Evolutionary conservation across 2,888 invertebrate genomes (phyloP), one percentile per base, ranked within the genome.

Genomic region (Aradus depressus): DNA sequence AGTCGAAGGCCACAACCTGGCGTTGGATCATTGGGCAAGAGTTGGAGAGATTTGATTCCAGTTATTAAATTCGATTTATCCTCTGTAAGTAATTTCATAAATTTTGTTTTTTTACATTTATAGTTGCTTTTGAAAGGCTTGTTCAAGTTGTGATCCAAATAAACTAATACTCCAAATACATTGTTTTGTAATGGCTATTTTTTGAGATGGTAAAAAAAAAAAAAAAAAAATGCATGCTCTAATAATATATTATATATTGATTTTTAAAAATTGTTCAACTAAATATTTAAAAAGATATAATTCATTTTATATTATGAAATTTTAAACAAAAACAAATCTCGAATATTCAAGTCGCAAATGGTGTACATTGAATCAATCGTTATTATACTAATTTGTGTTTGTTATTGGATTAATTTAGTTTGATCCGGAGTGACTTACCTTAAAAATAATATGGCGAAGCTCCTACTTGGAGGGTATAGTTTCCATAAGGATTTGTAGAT

Each of bases 31-130:
- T 81, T 87, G 71, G 86, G 86, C 3, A 76, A 87, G 60, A 88
- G 89, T 2, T 96, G 95, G 96, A 75, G 95, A 57, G 93, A 95
- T 71, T 77, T 96, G 59, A 89, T 96, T 64, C 96, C 96, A 28
- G 92, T 95, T 49, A 93, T 93, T 55, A 96, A 96, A 73, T 76
- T 92, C 59, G 95, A 96, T 66, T 80, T 97, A 44, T 86, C 86
- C 60, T 84, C 88, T 26, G 81, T 81, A 67, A 72, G 75, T 70
- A 51, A 39, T 26, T 19, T 44, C 23, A 25, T 14, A 52, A 48
- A 34, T 18, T 34, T 42, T 35, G 10, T 35, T 44, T 6, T 26
- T 16, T 10, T 14, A 4, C 12, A 31, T 69, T 50, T 44, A 28
- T 21, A 37, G 8, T 37, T n/a, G 6, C 8, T 37, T 37, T 14